phyloP scores from a whole-genome alignment of 2,113 vertebrate species.

The Haemorhous mexicanus region DNA sequence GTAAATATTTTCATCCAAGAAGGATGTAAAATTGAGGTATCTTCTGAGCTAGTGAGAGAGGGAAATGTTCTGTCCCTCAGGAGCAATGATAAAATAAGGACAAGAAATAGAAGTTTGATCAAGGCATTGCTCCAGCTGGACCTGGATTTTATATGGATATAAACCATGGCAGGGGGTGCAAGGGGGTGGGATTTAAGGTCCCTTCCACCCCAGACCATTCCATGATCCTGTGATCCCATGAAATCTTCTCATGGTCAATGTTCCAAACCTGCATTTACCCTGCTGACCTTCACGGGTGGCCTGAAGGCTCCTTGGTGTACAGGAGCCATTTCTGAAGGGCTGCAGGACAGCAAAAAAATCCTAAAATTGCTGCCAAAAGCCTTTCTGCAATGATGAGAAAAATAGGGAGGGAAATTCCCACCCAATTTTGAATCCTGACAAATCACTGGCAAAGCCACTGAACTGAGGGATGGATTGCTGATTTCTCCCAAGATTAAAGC shows the following conservation, averaged over 20 bases:
- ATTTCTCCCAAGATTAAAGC: background rate
- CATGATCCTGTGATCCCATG: background rate
- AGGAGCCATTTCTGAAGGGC: background rate
- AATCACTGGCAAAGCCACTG: background rate
- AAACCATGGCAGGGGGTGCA: background rate
- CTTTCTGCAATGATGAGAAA: background rate
- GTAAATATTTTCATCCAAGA: background rate
- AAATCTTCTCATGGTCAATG: fast-evolving
- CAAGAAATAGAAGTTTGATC: background rate
- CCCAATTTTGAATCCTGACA: background rate
- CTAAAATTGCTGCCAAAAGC: background rate
- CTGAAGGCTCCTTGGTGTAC: background rate
- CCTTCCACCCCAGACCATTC: background rate
- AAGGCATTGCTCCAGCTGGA: background rate
- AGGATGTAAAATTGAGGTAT: background rate
- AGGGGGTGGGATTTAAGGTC: background rate
- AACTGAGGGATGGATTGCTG: background rate
- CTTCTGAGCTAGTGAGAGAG: background rate
- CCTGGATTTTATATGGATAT: fast-evolving
- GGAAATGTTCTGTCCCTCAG: background rate
- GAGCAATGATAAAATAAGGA: background rate
- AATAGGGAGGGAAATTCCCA: background rate
- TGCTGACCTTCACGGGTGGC: fast-evolving
- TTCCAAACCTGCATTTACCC: background rate
- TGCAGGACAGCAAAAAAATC: background rate